Base-by-base conservation (phyloP, 2,888 invertebrate genomes). In the Chrysina gloriosa region DNA sequence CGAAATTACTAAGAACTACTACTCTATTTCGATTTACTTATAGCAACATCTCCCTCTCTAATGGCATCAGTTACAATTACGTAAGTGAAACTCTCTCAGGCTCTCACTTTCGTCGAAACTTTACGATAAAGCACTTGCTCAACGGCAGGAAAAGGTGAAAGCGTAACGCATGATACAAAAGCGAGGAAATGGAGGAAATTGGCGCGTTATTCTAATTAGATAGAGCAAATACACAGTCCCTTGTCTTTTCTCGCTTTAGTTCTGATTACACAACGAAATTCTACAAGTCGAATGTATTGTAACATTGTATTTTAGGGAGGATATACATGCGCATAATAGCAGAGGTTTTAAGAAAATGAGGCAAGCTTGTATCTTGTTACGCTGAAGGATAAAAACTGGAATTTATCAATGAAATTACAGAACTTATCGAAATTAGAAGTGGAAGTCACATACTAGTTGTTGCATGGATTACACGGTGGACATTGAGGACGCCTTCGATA, bases 91-190 rank as follows among this genome's bases (percentile, higher is more conserved):
- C 42, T 61, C 42, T 25, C 25, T 42, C 27, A 16, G 27, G 27
- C 42, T 36, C 27, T 45, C 29, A 16, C 25, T 11, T 27, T 27
- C 42, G 16, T 16, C 42, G 16, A 16, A 42, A 42, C 39, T 56
- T n/a, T 23, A 21, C 29, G 25, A 29, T 29, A 42, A 29, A 42
- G 42, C 42, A 29, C 42, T 61, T 42, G 42, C 42, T 19, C 29
- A 61, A 61, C 42, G 58, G 42, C 42, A 42, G 25, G 42, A 61
- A 61, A 39, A 42, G 58, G 58, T 61, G 42, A 42, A 58, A 61
- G 58, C 58, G 58, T 45, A 61, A 61, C 42, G 58, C 58, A 61
- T 61, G 58, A 61, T 29, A 61, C 58, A 61, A 61, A 42, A 29
- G 58, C 58, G 2, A 27, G 58, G 42, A 61, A 61, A 42, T 42